Evolutionary conservation across 2,797 vertebrate genomes (phyloP).

Genomic region (Takifugu rubripes): DNA sequence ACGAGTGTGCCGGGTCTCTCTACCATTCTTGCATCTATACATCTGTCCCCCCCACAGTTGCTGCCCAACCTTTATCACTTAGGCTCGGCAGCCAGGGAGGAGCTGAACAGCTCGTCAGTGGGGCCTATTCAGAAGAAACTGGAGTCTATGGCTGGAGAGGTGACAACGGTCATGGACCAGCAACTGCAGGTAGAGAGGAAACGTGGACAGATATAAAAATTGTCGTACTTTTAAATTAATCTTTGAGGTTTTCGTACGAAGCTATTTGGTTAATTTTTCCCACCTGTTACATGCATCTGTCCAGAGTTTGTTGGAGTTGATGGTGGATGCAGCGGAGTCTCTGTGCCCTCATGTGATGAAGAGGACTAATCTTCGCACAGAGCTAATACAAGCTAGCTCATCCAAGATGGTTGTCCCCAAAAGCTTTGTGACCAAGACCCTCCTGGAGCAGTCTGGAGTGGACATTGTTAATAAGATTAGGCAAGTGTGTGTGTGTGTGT

Average conservation of each 20-base stretch:
- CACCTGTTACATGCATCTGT: neutral
- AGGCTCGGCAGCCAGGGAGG: constrained; percentile 82
- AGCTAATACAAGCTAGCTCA: constrained; percentile 87
- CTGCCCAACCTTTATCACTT: constrained; percentile 94
- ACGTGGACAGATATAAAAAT: neutral
- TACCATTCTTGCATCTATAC: too few relatives aligned
- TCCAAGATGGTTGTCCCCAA: constrained; percentile 90
- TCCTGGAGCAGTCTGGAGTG: constrained; percentile 93
- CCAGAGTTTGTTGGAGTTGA: constrained; percentile 87
- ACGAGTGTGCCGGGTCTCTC: neutral
- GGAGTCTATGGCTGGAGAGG: constrained; percentile 95
- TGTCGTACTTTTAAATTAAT: too few relatives aligned
- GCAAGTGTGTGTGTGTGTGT: constrained; percentile 52
- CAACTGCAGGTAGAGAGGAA: constrained; percentile 85
- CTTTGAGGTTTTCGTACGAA: too few relatives aligned
- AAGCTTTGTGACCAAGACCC: constrained; percentile 91
- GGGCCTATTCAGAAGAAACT: constrained; percentile 93
- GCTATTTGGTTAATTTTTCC: too few relatives aligned
- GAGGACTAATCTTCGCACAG: constrained; percentile 84
- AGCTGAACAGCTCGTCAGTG: constrained; percentile 77
- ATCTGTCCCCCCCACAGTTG: constrained; percentile 69
- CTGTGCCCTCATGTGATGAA: constrained; percentile 94
- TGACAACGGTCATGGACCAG: constrained; percentile 91
- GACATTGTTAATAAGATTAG: constrained; percentile 99
- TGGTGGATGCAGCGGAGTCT: constrained; percentile 89